Evolutionary conservation across 2,113 vertebrate genomes (phyloP), one percentile per base, ranked within the genome.

Genomic region (Balaeniceps rex): DNA sequence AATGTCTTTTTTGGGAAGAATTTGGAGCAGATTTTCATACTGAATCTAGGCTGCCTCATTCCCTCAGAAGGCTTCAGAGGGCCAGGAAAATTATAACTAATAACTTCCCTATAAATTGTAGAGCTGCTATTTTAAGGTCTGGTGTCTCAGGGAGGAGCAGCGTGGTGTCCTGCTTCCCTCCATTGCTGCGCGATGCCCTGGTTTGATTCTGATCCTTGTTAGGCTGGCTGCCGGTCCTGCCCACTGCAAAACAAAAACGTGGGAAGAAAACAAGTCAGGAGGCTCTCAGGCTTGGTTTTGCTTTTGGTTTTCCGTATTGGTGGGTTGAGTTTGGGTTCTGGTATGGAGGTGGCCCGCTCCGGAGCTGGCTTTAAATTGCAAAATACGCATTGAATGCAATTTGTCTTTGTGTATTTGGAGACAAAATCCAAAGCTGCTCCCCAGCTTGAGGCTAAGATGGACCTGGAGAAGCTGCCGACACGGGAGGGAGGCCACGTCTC

Each of bases 41-140:
- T 92, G 91, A 96, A 94, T 96, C 96, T 97, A 95, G 96, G 91
- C 95, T 97, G 96, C 87, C 66, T 95, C 78, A 88, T 87, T 96
- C 87, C 89, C 94, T 95, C 3, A 2, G 94, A 97, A 97, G 90
- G 70, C 31, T 25, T 96, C 86, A 83, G 89, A 88, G 81, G 89
- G 89, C 96, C 93, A 96, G 97, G 96, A 96, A 97, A 96, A 91
- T 95, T 70, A 64, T 93, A 92, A 88, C 95, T 94, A 96, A 94
- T 96, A 95, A 94, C 93, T 97, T 97, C 91, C 91, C 93, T 87
- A 90, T 94, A 95, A 95, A 95, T 93, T 95, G 87, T 95, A 58
- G 82, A 90, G 87, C 78, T 96, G 54, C 97, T 97, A 95, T 97
- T 96, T 97, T 97, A 91, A 91, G 91, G 54, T 83, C 70, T 93